phyloP scores from a whole-genome alignment of 2,888 invertebrate genomes.

The Agrochola circellaris region DNA sequence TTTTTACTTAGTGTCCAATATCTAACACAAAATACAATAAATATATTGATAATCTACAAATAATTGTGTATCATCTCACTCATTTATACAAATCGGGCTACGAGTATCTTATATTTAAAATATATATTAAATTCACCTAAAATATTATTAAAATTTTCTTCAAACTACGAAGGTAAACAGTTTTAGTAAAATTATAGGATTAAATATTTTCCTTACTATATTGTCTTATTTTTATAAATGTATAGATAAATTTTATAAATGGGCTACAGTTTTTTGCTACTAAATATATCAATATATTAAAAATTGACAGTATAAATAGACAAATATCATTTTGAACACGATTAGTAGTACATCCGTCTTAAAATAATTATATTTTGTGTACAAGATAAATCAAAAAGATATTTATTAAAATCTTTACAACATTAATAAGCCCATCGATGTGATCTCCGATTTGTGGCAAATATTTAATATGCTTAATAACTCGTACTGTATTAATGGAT shows the following conservation, averaged over 20 bases:
- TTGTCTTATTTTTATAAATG: slow-evolving; percentile 53
- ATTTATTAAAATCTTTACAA: background rate
- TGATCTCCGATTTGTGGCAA: background rate
- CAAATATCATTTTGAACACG: slow-evolving; percentile 52
- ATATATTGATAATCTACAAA: slow-evolving; percentile 49
- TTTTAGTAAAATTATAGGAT: slow-evolving; percentile 56
- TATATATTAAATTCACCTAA: slow-evolving; percentile 50
- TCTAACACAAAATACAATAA: slow-evolving; percentile 35
- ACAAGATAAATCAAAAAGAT: slow-evolving; percentile 22
- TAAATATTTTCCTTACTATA: slow-evolving; percentile 51
- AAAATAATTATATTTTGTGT: slow-evolving; percentile 8
- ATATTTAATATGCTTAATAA: background rate
- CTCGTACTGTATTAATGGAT: background rate
- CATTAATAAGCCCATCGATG: background rate
- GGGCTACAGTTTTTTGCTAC: slow-evolving; percentile 40
- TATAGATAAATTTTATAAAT: slow-evolving; percentile 54
- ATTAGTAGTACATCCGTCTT: slow-evolving; percentile 20
- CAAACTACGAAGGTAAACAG: slow-evolving; percentile 60
- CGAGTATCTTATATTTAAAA: slow-evolving; percentile 62
- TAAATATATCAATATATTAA: slow-evolving; percentile 36
- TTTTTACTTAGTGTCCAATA: slow-evolving; percentile 37
- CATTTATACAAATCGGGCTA: slow-evolving; percentile 61
- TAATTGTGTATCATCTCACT: slow-evolving; percentile 42
- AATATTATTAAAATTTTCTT: slow-evolving; percentile 44
- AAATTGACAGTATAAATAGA: slow-evolving; percentile 64